Percentiles rank a stretch among this genome's conserved stretches.
Evolutionary conservation across 1,140 invertebrate species (phyloP).

Genomic region (Tetranychus urticae): DNA sequence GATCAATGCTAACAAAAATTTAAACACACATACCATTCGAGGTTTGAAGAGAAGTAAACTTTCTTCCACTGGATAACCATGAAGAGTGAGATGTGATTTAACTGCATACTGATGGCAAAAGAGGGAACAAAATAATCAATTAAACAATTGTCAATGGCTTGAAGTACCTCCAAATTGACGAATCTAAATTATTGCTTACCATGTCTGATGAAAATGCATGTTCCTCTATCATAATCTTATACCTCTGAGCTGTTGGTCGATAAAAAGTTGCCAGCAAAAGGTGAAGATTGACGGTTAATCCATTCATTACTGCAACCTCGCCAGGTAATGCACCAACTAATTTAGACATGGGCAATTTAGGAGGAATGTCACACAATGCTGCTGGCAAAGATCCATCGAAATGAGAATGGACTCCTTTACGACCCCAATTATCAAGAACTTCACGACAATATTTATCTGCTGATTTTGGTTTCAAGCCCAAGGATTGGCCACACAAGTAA

Average conservation of each 20-base stretch:
- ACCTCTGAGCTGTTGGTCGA: slow-evolving; percentile 24
- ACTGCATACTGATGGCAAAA: slow-evolving; percentile 27
- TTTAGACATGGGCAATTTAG: slow-evolving; percentile 21
- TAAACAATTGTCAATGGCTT: slow-evolving; percentile 3
- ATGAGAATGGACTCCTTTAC: slow-evolving; percentile 26
- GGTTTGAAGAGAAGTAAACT: slow-evolving; percentile 27
- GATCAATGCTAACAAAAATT: too few species aligned
- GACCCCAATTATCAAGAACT: slow-evolving; percentile 26
- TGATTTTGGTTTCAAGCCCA: slow-evolving; percentile 27
- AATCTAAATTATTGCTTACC: slow-evolving; percentile 17
- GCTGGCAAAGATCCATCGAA: slow-evolving; percentile 24
- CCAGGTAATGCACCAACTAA: slow-evolving; percentile 23
- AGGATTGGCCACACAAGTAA: slow-evolving; percentile 31
- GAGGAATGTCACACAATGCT: slow-evolving; percentile 24
- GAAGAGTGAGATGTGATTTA: slow-evolving; percentile 29
- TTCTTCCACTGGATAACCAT: slow-evolving; percentile 26
- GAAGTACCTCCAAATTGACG: background rate
- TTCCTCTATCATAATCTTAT: slow-evolving; percentile 33
- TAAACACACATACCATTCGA: slow-evolving; percentile 20
- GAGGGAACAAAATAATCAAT: too few species aligned
- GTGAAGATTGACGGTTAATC: slow-evolving; percentile 31
- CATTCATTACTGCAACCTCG: slow-evolving; percentile 31
- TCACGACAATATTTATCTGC: slow-evolving; percentile 20
- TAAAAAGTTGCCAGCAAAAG: slow-evolving; percentile 27
- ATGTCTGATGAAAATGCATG: slow-evolving; percentile 35